Base-by-base conservation (phyloP, 1,140 invertebrate genomes). In the Ectropis grisescens region DNA sequence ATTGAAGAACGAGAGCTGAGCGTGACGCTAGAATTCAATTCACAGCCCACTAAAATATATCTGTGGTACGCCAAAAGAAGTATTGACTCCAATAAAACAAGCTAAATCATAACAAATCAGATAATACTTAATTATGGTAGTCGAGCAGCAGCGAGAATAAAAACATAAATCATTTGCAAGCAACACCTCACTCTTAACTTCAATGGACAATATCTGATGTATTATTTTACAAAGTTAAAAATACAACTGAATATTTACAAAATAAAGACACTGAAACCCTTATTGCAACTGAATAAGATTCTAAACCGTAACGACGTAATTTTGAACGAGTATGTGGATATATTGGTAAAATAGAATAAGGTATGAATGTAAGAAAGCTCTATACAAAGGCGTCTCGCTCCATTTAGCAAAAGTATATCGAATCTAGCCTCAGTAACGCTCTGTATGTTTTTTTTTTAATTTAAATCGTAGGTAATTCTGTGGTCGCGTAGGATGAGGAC, bases 381-480 rank as follows among this genome's bases (percentile, higher is more conserved):
- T 56, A 59, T 45, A 61, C 59, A 67, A 68, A 70, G 64, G 51
- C 51, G 56, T 45, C 46, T 47, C 61, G 72, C 70, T 78, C 75
- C 70, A 78, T 78, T 78, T 78, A 78, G 69, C 68, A 72, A 67
- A 72, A 60, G 59, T 70, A 72, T 67, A 58, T 68, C 72, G 68
- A 75, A 78, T 78, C 58, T 58, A 78, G 74, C 57, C 47, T 58
- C 40, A 53, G 43, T 65, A 65, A 43, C 41, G 53, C n/a, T 67
- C 52, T 56, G 47, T 39, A 29, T 37, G 52, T 47, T 53, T 26
- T 48, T 57, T 74, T 74, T 71, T 74, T 69, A 69, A 60, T 69
- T 51, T 66, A 70, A 70, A 54, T 59, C 52, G 52, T 52, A 36
- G 33, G n/a, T n/a, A n/a, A n/a, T n/a, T n/a, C n/a, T n/a, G n/a